These are phyloP conservation scores for Platysternon megacephalum DNA, from an alignment of 2,113 vertebrate species.

Conservation along the genomic window DNA sequence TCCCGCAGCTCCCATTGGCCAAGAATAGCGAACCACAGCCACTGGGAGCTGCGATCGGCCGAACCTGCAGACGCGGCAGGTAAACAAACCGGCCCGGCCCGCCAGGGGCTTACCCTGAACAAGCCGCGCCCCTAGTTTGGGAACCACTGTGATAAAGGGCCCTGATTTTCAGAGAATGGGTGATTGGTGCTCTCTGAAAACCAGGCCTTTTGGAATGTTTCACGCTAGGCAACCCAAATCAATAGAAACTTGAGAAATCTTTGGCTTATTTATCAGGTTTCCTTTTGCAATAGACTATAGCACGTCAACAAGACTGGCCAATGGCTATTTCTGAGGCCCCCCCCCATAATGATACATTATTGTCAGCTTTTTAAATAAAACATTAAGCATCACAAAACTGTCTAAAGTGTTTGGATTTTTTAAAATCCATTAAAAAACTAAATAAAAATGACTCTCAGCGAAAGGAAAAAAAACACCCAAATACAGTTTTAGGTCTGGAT, in stretches of 20 bases:
- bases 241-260: background rate
- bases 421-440: background rate
- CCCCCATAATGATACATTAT: background rate
- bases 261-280: background rate
- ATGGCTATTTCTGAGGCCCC: background rate
- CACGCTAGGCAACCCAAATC: background rate
- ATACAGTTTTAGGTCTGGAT: background rate
- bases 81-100: no score
- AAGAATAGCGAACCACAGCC: no score
- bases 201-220: background rate
- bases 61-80: no score
- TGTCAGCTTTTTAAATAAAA: background rate
- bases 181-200: background rate
- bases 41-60: no score
- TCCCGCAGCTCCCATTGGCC: no score
- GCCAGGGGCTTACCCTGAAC: no score
- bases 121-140: no score
- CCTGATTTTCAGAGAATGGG: background rate
- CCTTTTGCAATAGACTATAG: background rate
- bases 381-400: background rate
- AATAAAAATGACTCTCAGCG: background rate
- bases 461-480: background rate
- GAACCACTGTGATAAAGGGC: background rate
- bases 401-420: background rate
- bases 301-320: background rate